Evolutionary conservation across 2,888 invertebrate species (phyloP).

Genomic region (Cosmopolites sordidus): DNA sequence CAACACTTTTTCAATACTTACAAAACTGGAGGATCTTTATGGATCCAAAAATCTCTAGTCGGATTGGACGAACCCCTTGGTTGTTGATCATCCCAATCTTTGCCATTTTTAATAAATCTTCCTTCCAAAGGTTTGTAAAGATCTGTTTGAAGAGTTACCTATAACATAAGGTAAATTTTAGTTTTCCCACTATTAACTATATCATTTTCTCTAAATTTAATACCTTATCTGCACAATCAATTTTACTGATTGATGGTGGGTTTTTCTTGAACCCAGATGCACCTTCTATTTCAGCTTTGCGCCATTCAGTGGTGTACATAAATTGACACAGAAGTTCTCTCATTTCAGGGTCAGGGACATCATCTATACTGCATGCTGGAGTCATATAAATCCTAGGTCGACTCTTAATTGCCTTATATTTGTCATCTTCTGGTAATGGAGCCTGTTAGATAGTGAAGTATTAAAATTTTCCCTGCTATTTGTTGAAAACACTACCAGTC

Average conservation of each 20-base stretch:
- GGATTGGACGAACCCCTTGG: constrained; percentile 39
- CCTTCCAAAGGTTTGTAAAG: constrained; percentile 34
- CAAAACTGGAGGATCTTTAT: constrained; percentile 38
- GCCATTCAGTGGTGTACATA: constrained; percentile 45
- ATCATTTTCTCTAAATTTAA: too few relatives aligned
- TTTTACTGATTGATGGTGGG: constrained; percentile 26
- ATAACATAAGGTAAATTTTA: not conserved
- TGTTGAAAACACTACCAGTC: constrained; percentile 32
- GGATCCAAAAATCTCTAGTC: constrained; percentile 40
- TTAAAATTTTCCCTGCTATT: too few relatives aligned
- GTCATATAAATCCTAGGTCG: constrained; percentile 43
- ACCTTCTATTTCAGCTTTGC: constrained; percentile 40
- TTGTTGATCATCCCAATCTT: constrained; percentile 44
- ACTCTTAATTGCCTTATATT: constrained; percentile 39
- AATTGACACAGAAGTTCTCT: constrained; percentile 39
- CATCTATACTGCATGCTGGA: constrained; percentile 46
- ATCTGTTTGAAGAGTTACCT: constrained; percentile 33
- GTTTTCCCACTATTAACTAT: not conserved
- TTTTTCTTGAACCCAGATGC: constrained; percentile 28
- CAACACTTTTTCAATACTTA: constrained; percentile 26
- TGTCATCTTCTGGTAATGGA: constrained; percentile 26
- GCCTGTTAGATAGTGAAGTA: constrained; percentile 9
- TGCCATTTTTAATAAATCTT: constrained; percentile 33
- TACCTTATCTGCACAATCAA: constrained; percentile 28
- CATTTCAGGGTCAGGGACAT: constrained; percentile 43